phyloP scores from a whole-genome alignment of 2,797 vertebrate genomes.

The Alectoris magna region DNA sequence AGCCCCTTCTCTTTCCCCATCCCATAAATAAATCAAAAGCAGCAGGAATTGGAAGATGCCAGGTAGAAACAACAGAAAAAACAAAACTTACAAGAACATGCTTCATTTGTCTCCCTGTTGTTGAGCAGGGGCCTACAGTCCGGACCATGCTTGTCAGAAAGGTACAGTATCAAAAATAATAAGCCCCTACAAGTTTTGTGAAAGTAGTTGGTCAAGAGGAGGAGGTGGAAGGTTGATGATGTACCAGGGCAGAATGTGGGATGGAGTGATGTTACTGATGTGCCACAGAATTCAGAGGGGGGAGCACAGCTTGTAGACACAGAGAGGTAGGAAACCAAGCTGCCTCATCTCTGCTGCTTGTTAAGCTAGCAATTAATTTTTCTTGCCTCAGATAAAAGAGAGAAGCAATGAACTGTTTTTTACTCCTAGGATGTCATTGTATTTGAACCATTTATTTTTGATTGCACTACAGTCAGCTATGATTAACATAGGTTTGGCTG shows the following conservation, averaged over 20 bases:
- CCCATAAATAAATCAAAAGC: neutral
- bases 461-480: neutral
- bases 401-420: neutral
- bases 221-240: neutral
- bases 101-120: neutral
- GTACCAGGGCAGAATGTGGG: neutral
- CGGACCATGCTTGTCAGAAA: neutral
- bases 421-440: neutral
- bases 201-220: neutral
- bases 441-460: neutral
- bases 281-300: neutral
- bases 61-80: neutral
- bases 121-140: neutral
- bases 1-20: neutral
- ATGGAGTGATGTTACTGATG: neutral
- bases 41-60: too few relatives aligned
- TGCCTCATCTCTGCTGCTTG: neutral
- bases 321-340: neutral
- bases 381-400: neutral
- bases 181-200: neutral
- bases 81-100: neutral
- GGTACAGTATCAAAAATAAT: neutral
- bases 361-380: neutral
- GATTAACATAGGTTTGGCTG: neutral
- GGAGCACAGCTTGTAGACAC: neutral